Conservation (phyloP, 1,140 invertebrate genomes). For the Zaprionus nigranus region DNA sequence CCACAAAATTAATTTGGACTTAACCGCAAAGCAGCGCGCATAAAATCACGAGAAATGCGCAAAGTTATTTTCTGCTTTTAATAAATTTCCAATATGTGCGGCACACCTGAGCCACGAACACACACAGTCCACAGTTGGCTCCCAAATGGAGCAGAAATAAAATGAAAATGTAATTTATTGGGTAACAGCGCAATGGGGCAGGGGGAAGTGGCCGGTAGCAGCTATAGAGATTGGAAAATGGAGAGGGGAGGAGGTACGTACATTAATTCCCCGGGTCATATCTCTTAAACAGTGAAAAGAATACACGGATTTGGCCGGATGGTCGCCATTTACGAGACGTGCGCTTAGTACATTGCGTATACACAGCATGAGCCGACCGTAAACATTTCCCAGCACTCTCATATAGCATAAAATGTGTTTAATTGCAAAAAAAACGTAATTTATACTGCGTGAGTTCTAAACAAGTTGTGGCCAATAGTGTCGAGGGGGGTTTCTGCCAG, state of each 20-base stretch:
- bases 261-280: conserved; percentile 56
- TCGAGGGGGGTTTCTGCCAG: background rate
- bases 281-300: conserved; percentile 62
- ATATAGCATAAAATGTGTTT: conserved; percentile 71
- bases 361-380: conserved; percentile 70
- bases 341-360: conserved; percentile 67
- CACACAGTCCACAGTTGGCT: conserved; percentile 15
- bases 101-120: conserved; percentile 56
- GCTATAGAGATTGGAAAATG: background rate
- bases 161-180: conserved; percentile 71
- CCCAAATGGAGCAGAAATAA: conserved; percentile 58
- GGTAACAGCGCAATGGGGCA: background rate
- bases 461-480: conserved; percentile 7
- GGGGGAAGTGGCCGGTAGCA: background rate
- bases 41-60: conserved; percentile 36
- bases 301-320: conserved; percentile 32
- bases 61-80: conserved; percentile 56
- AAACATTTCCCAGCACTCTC: conserved; percentile 59
- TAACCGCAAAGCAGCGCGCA: conserved; percentile 40
- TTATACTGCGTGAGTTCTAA: conserved; percentile 24
- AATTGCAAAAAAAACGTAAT: conserved; percentile 60
- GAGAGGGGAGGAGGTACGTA: conserved; percentile 17
- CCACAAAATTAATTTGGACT: conserved; percentile 51
- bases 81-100: conserved; percentile 60
- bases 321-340: conserved; percentile 59